These are phyloP conservation scores for Folsomia candida DNA, from an alignment of 2,888 invertebrate species.

Conservation along the genomic window DNA sequence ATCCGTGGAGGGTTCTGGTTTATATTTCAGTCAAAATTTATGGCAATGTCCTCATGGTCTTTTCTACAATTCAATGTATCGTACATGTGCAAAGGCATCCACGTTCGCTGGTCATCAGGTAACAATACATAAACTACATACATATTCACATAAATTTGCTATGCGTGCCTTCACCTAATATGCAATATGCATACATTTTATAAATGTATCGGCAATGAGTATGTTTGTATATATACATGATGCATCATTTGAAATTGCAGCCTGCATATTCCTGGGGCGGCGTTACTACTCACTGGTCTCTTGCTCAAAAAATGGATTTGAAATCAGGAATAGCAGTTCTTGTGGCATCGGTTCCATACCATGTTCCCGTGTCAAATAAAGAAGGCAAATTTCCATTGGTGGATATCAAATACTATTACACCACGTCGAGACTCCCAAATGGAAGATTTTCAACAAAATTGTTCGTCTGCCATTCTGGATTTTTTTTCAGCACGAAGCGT, in stretches of 20 bases:
- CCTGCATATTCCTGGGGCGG: constrained; percentile 33
- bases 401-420: constrained; percentile 45
- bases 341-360: constrained; percentile 42
- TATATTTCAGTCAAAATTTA: constrained; percentile 25
- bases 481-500: constrained; percentile 39
- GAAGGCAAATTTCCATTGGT: constrained; percentile 39
- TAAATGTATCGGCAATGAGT: no score
- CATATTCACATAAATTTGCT: not conserved
- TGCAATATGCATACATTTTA: no score
- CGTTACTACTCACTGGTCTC: constrained; percentile 36
- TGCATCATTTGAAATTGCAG: constrained; percentile 5
- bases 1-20: constrained; percentile 11
- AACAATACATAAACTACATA: no score
- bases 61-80: constrained; percentile 39
- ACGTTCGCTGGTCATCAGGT: constrained; percentile 40
- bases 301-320: constrained; percentile 40
- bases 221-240: no score
- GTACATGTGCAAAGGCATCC: constrained; percentile 38
- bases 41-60: constrained; percentile 42
- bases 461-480: constrained; percentile 47
- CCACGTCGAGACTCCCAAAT: constrained; percentile 1
- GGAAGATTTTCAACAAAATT: constrained; percentile 29
- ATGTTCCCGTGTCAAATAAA: constrained; percentile 28
- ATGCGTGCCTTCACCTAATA: no score
- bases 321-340: constrained; percentile 39